A percentile compares a stretch with the other conserved stretches of the same genome.
phyloP scores from a whole-genome alignment of 2,888 invertebrate species.

The Spilosoma lubricipeda region DNA sequence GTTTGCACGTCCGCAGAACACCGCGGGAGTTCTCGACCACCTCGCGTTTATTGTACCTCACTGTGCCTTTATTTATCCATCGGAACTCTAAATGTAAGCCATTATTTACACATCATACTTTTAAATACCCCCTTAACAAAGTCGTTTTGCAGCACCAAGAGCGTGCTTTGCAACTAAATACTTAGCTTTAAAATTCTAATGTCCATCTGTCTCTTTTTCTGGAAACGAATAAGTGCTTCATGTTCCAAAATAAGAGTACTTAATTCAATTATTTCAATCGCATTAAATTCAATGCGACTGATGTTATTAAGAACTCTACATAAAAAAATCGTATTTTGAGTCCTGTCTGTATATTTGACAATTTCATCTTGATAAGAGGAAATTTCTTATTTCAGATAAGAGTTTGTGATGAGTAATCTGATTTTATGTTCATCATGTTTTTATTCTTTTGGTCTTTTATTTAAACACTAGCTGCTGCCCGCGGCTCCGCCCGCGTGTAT shows the following conservation, averaged over 20 bases:
- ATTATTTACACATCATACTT: constrained; percentile 57
- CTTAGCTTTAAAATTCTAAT: constrained; percentile 7
- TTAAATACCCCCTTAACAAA: constrained; percentile 59
- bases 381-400: background rate
- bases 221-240: background rate
- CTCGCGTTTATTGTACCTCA: constrained; percentile 59
- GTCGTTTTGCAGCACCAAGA: constrained; percentile 54
- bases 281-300: background rate
- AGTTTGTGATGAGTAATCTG: background rate
- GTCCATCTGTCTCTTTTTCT: constrained; percentile 5
- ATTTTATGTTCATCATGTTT: background rate
- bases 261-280: background rate
- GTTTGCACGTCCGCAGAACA: constrained; percentile 75
- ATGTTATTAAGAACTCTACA: background rate
- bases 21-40: constrained; percentile 77
- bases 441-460: background rate
- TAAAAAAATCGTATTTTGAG: background rate
- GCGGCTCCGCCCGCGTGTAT: too few relatives aligned
- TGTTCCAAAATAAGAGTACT: background rate
- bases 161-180: constrained; percentile 49
- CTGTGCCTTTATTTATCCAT: constrained; percentile 50
- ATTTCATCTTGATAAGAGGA: background rate
- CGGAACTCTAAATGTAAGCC: constrained; percentile 51
- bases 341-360: background rate
- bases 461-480: too few relatives aligned